phyloP scores from a whole-genome alignment of 2,888 invertebrate genomes.

The Pachliopta kotzebuea region DNA sequence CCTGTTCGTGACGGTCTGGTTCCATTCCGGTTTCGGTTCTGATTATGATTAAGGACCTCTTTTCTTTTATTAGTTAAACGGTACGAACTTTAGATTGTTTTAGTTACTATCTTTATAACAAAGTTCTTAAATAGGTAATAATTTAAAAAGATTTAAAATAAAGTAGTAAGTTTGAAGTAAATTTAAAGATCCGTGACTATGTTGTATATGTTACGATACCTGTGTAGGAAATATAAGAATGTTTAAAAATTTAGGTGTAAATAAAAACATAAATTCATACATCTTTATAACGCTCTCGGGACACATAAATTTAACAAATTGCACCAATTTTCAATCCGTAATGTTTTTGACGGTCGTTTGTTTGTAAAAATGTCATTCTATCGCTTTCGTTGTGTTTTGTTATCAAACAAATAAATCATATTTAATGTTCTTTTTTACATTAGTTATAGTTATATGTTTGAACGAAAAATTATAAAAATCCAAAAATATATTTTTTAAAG shows the following conservation, averaged over 20 bases:
- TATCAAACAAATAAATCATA: background rate
- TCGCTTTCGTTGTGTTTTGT: background rate
- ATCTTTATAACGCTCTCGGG: conserved; percentile 41
- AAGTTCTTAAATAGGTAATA: too few species aligned
- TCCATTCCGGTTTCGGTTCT: too few species aligned
- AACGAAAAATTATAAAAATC: too few species aligned
- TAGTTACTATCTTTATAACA: too few species aligned
- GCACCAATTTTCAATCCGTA: conserved; percentile 59
- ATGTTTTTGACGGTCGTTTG: conserved; percentile 45
- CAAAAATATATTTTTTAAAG: too few species aligned
- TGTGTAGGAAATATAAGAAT: background rate
- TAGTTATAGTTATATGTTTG: background rate
- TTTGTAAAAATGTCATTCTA: conserved; percentile 25
- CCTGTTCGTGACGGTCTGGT: too few species aligned
- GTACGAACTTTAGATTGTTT: too few species aligned
- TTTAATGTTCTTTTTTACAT: background rate
- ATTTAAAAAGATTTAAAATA: too few species aligned
- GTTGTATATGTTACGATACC: too few species aligned
- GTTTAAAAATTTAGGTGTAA: background rate
- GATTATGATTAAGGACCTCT: too few species aligned
- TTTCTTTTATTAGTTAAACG: too few species aligned
- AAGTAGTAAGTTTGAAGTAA: too few species aligned
- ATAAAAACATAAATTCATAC: conserved; percentile 25
- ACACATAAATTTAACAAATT: conserved; percentile 61
- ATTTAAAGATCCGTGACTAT: background rate